Percentiles rank a stretch among this genome's conserved stretches.
These are phyloP conservation scores for Pogonocherus hispidulus DNA, from an alignment of 2,888 invertebrate genomes.

Conservation along the genomic window DNA sequence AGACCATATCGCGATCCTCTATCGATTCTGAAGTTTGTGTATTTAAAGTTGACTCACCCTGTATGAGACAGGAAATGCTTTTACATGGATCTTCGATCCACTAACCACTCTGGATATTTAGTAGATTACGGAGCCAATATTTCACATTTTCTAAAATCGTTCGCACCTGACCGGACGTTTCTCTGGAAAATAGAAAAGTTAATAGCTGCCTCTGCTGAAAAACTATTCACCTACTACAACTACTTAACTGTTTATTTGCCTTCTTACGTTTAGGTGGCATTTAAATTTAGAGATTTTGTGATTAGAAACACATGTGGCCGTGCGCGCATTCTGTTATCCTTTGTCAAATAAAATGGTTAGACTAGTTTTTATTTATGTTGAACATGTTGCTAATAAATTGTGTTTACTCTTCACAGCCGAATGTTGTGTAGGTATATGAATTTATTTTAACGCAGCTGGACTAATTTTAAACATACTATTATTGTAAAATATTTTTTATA, in stretches of 20 bases:
- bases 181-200: background rate
- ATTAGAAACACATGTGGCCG: constrained; percentile 48
- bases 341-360: constrained; percentile 48
- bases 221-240: constrained; percentile 26
- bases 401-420: constrained; percentile 38
- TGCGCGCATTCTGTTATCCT: constrained; percentile 42
- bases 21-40: no score
- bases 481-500: background rate
- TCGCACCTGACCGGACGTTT: constrained; percentile 15
- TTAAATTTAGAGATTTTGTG: constrained; percentile 47
- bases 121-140: no score
- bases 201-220: constrained; percentile 11
- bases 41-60: no score
- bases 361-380: constrained; percentile 49
- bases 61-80: no score
- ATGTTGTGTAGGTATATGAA: constrained; percentile 22
- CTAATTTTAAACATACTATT: constrained; percentile 9
- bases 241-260: constrained; percentile 38
- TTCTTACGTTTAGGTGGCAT: constrained; percentile 45
- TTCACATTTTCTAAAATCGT: background rate
- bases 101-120: no score
- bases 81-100: no score
- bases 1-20: no score
- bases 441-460: constrained; percentile 32
- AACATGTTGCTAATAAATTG: constrained; percentile 48